A percentile compares a stretch with the other conserved stretches of the same genome.
These are phyloP conservation scores for Nomada ruficornis DNA, from an alignment of 2,888 invertebrate genomes.

Conservation along the genomic window DNA sequence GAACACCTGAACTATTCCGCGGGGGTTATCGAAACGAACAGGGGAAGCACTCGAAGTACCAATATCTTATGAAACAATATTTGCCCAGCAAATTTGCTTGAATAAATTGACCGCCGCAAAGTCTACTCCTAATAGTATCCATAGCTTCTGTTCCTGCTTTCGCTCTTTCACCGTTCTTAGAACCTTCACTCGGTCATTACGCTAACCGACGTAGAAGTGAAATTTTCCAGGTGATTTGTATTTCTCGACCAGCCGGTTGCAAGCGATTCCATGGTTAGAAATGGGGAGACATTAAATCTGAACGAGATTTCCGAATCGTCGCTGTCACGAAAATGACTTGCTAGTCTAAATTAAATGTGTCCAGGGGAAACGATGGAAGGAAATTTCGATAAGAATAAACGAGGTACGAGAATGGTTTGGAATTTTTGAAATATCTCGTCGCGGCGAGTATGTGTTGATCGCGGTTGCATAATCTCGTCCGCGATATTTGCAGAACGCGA, in stretches of 20 bases:
- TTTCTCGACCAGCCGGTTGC: too few relatives aligned
- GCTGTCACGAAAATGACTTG: too few relatives aligned
- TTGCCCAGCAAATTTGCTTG: background rate
- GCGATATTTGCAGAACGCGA: background rate
- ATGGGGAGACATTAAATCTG: too few relatives aligned
- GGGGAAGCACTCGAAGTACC: background rate
- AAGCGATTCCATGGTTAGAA: background rate
- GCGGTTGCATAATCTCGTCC: background rate
- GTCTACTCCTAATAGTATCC: too few relatives aligned
- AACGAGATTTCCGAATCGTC: background rate
- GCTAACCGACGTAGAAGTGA: conserved; percentile 38
- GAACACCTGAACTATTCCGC: background rate
- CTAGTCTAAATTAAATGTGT: too few relatives aligned
- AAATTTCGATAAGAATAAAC: too few relatives aligned
- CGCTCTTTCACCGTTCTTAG: conserved; percentile 27
- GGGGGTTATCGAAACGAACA: background rate
- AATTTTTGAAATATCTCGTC: too few relatives aligned
- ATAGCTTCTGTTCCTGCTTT: conserved; percentile 9
- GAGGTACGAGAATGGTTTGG: too few relatives aligned
- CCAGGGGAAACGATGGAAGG: too few relatives aligned
- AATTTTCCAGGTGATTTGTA: conserved; percentile 27
- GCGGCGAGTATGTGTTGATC: too few relatives aligned
- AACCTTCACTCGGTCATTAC: conserved; percentile 14
- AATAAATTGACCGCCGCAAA: background rate
- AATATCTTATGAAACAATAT: background rate